phyloP scores from a whole-genome alignment of 2,888 invertebrate species.

The Xestia rhomboidea region DNA sequence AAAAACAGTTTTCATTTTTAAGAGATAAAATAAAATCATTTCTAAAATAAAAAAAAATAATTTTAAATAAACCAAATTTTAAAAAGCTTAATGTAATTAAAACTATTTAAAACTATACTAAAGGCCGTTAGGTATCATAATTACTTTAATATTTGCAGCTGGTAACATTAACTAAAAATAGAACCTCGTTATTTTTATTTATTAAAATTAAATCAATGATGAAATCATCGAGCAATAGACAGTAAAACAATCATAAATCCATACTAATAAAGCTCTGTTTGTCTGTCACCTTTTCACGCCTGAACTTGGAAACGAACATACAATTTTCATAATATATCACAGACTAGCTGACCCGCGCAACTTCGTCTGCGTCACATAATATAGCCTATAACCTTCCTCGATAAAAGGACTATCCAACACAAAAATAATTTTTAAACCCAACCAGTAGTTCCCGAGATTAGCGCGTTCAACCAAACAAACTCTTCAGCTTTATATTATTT shows the following conservation, averaged over 20 bases:
- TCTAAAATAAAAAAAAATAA: background rate
- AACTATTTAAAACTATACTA: background rate
- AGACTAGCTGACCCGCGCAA: too few relatives aligned
- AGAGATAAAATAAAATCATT: background rate
- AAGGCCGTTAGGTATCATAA: background rate
- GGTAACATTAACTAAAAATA: background rate
- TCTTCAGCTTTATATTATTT: too few relatives aligned
- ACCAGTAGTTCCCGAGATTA: too few relatives aligned
- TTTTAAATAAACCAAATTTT: background rate
- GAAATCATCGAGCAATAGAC: background rate
- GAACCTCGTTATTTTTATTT: background rate
- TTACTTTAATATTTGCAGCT: background rate
- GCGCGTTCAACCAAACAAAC: too few relatives aligned
- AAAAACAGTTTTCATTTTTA: background rate
- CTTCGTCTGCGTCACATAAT: too few relatives aligned
- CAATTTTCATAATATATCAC: background rate
- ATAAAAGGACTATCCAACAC: too few relatives aligned
- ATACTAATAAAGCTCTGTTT: background rate
- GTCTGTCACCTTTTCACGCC: background rate
- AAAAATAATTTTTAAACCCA: too few relatives aligned
- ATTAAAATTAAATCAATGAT: background rate
- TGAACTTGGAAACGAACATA: background rate
- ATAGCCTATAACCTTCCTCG: too few relatives aligned
- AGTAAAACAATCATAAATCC: background rate
- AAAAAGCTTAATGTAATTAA: background rate